Base-by-base conservation (phyloP, 2,797 vertebrate species). In the Mionectes olivaceus region DNA sequence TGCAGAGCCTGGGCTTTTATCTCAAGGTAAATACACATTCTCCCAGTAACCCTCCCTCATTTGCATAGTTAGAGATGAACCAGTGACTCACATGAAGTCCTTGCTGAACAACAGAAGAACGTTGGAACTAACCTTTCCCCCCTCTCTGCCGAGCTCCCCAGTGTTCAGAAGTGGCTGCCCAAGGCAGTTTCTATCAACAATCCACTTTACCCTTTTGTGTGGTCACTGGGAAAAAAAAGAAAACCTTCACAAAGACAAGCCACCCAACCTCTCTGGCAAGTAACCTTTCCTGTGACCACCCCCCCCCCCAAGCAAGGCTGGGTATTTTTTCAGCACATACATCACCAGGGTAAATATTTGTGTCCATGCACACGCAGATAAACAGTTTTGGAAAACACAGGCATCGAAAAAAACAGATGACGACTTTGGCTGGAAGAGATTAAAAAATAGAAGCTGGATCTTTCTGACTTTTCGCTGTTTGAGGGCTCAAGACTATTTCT, bases 321-420 rank as follows among this genome's bases (percentile, higher is more conserved):
- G 82, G 68, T 71, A 65, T 71, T 89, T 91, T 88, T 95, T 69
- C 79, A 93, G 53, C 43, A 74, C 43, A 37, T 65, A 17, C 53
- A 89, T 89, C 89, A 81, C 82, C 49, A 86, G 79, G 80, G 55
- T 91, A 97, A 96, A 93, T 93, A 96, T 87, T 94, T 93, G 92
- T 76, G 84, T 94, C 89, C 85, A 68, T 35, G 87, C 61, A 79
- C 77, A 91, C 3, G 1, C 87, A 91, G 87, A 95, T 82, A 94
- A 97, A 95, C 84, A 69, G 39, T 77, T 85, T 76, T 63, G 87
- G 73, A 93, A 94, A 93, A 89, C 76, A 86, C 5, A 64, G 57
- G 61, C 86, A 75, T 22, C 43, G 52, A 60, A 75, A 86, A 90
- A 90, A 92, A 13, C 75, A 78, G 68, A 93, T 64, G 21, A 89